Base-by-base conservation (phyloP, 35 echinoderm and acorn worm genomes). In the Heliocidaris erythrogramma region DNA sequence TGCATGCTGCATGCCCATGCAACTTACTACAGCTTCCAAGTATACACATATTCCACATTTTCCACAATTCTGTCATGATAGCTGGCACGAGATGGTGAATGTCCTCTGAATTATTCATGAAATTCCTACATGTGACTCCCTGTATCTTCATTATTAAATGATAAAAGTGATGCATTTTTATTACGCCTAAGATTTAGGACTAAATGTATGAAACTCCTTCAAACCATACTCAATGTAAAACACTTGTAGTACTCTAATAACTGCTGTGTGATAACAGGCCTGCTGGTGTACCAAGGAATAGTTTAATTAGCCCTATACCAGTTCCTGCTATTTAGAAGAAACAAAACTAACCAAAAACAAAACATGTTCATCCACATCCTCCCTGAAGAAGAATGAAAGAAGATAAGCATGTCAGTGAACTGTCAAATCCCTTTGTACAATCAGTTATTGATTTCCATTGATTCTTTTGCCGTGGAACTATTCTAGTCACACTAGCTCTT, bases 31-130 rank as follows among this genome's bases (percentile, higher is more conserved):
- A n/a, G 65, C 65, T 78, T 56, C 52, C 52, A 78, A 52, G 8
- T 78, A 78, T n/a, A 78, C 65, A 78, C 65, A 78, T 78, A 78
- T 78, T 78, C 65, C 65, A 78, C 21, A 78, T 78, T 78, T 78
- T 24, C 65, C 65, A 78, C 65, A 78, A 78, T 78, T 78, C 65
- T 78, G 65, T 27, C 65, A 78, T 78, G 65, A 78, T 78, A 78
- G 65, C 65, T 27, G 65, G 27, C 65, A 78, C 65, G 21, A 24
- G 65, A 78, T 78, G 27, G 18, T 27, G 65, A 78, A 78, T 78
- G 65, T n/a, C n/a, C 65, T n/a, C 65, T 78, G 65, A 78, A 78
- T 27, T 78, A 78, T 78, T 78, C 65, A 78, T 78, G 65, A 78
- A 78, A 78, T 78, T 78, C 65, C 65, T 27, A 78, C 65, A 78